Base-by-base conservation (phyloP, 2,888 invertebrate genomes). In the Sepioteuthis lessoniana region DNA sequence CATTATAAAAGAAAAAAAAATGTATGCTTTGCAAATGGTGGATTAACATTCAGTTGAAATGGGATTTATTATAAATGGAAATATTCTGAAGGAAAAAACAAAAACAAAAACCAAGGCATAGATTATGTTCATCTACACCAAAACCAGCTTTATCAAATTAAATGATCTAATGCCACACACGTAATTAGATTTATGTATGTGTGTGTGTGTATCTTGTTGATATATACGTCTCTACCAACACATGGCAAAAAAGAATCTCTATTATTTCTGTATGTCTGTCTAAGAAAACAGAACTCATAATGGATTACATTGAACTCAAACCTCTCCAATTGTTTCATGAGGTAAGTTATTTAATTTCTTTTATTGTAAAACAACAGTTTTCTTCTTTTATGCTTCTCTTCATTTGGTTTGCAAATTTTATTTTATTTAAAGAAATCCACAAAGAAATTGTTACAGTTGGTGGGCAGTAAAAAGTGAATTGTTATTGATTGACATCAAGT, bases 221-320 rank as follows among this genome's bases (percentile, higher is more conserved):
- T 31, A 31, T 76, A n/a, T 76, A 8, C n/a, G n/a, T 76, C 8
- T 16, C 16, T n/a, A n/a, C 76, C 13, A 60, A 31, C n/a, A 76
- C n/a, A 35, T 76, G 76, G 76, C 10, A n/a, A 76, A n/a, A 76
- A 13, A n/a, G n/a, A 16, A 13, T n/a, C n/a, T 35, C 3, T 42
- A 55, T 76, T n/a, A 13, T 76, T 76, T n/a, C n/a, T 60, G 60
- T 47, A 21, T 55, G 25, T 76, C 31, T n/a, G n/a, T 35, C 3
- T 76, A 35, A 16, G 35, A 76, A 35, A 76, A 76, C n/a, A n/a
- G n/a, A 76, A 16, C n/a, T 93, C 16, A 50, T 19, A 93, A 93
- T 93, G 94, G 94, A 94, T 55, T 94, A 94, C 91, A 94, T 93
- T 55, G 94, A 94, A 55, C 94, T 94, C 38, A 94, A 94, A 55